These are phyloP conservation scores for Martes martes DNA, from an alignment of 2,113 vertebrate genomes.

Conservation along the genomic window DNA sequence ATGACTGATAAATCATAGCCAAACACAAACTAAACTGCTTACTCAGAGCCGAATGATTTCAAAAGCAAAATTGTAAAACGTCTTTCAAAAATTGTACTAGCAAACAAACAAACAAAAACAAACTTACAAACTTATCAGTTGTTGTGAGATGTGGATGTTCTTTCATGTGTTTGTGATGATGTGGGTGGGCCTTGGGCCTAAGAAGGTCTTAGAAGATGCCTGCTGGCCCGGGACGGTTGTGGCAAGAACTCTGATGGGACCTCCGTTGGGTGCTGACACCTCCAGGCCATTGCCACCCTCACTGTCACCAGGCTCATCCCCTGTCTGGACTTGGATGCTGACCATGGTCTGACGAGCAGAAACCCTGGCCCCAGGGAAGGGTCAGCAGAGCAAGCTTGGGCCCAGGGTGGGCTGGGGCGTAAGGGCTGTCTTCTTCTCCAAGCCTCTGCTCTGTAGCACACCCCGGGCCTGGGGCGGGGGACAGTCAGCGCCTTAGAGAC, in stretches of 20 bases:
- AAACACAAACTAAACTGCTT: constrained; percentile 32
- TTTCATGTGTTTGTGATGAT: not conserved
- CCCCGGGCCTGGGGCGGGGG: not conserved
- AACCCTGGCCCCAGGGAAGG: not conserved
- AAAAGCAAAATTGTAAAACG: constrained; percentile 22
- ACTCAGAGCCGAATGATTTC: constrained; percentile 15
- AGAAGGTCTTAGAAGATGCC: not conserved
- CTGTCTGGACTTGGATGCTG: not conserved
- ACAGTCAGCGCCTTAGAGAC: not conserved
- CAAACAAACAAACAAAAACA: not conserved
- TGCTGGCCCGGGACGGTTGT: not conserved
- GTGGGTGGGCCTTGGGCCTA: not conserved
- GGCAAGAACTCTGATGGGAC: not conserved
- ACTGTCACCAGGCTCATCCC: not conserved
- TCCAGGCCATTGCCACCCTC: not conserved
- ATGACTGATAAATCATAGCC: not conserved
- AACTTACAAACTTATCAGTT: not conserved
- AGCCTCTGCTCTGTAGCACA: not conserved
- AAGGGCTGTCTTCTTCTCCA: not conserved
- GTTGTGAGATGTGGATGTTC: not conserved
- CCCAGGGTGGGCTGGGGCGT: too few species aligned
- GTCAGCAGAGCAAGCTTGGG: not conserved
- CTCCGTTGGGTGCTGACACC: not conserved
- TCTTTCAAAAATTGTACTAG: not conserved
- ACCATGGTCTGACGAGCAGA: not conserved